Evolutionary conservation across 2,797 vertebrate species (phyloP).

Genomic region (Myoxocephalus aenaeus): DNA sequence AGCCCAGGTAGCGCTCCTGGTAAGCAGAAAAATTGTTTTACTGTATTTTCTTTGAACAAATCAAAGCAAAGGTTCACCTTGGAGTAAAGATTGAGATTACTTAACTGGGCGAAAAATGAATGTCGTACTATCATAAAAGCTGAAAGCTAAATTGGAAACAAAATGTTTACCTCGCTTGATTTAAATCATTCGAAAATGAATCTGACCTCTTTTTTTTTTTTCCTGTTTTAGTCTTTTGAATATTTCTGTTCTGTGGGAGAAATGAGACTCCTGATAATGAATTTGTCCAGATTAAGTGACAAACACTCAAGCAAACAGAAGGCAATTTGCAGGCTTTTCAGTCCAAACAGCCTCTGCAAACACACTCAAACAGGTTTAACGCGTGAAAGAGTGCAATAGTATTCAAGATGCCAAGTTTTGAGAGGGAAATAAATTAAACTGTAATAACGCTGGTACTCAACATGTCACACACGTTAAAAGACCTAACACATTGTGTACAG

Average conservation of each 20-base stretch:
- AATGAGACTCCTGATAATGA: background rate
- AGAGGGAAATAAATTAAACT: background rate
- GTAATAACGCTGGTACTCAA: background rate
- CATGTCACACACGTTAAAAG: background rate
- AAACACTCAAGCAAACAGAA: background rate
- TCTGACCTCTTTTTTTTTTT: constrained; percentile 9
- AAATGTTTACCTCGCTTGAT: constrained; percentile 19
- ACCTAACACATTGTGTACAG: background rate
- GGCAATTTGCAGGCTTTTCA: background rate
- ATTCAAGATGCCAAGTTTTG: background rate
- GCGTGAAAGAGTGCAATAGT: background rate
- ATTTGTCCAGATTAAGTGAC: constrained; percentile 15
- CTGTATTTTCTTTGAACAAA: background rate
- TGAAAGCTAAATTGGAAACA: constrained; percentile 17
- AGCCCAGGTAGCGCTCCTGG: background rate
- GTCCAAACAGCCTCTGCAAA: constrained; percentile 13
- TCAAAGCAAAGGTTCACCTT: constrained; percentile 31
- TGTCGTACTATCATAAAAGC: background rate
- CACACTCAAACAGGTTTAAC: background rate
- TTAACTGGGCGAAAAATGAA: background rate
- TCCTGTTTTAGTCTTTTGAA: constrained; percentile 1
- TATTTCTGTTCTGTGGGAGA: constrained; percentile 13
- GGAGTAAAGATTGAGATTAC: constrained; percentile 1
- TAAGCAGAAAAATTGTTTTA: background rate
- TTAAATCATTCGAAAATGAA: constrained; percentile 24